Percentiles rank a stretch among this genome's conserved stretches.
These are phyloP conservation scores for Etheostoma cragini DNA, from an alignment of 2,113 vertebrate genomes.

Conservation along the genomic window DNA sequence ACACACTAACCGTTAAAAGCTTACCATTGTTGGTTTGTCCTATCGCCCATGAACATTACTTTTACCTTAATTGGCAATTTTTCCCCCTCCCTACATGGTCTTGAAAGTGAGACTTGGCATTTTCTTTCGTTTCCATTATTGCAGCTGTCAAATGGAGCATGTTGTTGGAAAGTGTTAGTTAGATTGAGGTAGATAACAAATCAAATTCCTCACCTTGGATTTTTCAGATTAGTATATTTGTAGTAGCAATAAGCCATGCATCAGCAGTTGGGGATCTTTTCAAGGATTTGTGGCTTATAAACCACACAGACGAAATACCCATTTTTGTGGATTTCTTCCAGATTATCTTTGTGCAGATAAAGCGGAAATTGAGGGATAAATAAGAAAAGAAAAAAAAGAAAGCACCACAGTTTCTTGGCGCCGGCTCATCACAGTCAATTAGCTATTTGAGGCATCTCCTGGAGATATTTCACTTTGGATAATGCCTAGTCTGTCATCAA, in stretches of 20 bases:
- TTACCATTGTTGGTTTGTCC: conserved; percentile 7
- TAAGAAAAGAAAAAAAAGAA: conserved; percentile 22
- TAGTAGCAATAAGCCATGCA: conserved; percentile 35
- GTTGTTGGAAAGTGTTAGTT: conserved; percentile 32
- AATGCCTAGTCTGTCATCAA: conserved; percentile 62
- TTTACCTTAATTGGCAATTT: conserved; percentile 7
- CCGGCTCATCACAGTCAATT: conserved; percentile 70
- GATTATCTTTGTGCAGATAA: conserved; percentile 57
- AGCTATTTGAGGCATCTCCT: conserved; percentile 62
- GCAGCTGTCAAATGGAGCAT: conserved; percentile 46
- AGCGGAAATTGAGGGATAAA: conserved; percentile 63
- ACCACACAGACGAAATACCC: conserved; percentile 43
- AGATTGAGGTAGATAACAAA: conserved; percentile 42
- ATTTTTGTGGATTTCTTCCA: conserved; percentile 50
- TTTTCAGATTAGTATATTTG: conserved; percentile 65
- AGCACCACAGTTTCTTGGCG: conserved; percentile 49
- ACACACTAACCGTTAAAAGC: conserved; percentile 36
- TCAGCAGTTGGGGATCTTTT: conserved; percentile 48
- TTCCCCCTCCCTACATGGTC: background rate
- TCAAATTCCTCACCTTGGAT: conserved; percentile 45
- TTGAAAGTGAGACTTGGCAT: conserved; percentile 30
- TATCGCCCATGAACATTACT: conserved; percentile 8
- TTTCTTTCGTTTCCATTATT: conserved; percentile 23
- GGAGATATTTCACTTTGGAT: conserved; percentile 54
- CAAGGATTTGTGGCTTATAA: conserved; percentile 54